Base-by-base conservation (phyloP, 2,113 vertebrate species). In the Colinus virginianus region DNA sequence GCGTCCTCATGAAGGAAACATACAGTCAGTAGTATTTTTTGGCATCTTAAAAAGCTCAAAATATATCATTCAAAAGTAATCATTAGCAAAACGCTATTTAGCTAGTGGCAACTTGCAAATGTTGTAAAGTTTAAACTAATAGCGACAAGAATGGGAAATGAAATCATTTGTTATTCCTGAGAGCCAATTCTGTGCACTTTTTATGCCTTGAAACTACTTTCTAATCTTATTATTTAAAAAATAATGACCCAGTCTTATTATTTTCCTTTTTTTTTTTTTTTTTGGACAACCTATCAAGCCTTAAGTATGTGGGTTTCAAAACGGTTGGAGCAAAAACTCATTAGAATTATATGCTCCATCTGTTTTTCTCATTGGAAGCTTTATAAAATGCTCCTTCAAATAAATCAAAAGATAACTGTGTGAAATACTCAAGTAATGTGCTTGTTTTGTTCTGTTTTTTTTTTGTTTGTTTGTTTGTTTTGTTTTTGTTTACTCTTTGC, bases 171-270 rank as follows among this genome's bases (percentile, higher is more conserved):
- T 98, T 98, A 97, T 96, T 97, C 96, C 93, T 96, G 97, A 96
- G 96, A 97, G 89, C 90, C 84, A 93, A 93, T 97, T 97, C 96
- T 96, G 59, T 93, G 87, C 62, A 84, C 84, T 95, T 95, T 95
- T 97, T 95, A 95, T 96, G 93, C 91, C 96, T 95, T 94, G 90
- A 95, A 97, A 97, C 94, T 88, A 85, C 94, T 97, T 97, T 97
- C 91, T 97, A 96, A 96, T 97, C 93, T 97, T 97, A 97, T 96
- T 97, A 96, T 97, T 98, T 96, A 92, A 97, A 97, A 97, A 97
- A 97, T 97, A 97, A 97, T 96, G 96, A 95, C 92, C 80, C 82
- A 82, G 48, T 85, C 84, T 89, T 92, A 85, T 88, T 92, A 76
- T 94, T 95, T 80, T 84, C 64, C 23, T 46, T 84, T 82, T 42